Evolutionary conservation across 2,113 vertebrate genomes (phyloP).

Genomic region (Trematocara stigmaticum): DNA sequence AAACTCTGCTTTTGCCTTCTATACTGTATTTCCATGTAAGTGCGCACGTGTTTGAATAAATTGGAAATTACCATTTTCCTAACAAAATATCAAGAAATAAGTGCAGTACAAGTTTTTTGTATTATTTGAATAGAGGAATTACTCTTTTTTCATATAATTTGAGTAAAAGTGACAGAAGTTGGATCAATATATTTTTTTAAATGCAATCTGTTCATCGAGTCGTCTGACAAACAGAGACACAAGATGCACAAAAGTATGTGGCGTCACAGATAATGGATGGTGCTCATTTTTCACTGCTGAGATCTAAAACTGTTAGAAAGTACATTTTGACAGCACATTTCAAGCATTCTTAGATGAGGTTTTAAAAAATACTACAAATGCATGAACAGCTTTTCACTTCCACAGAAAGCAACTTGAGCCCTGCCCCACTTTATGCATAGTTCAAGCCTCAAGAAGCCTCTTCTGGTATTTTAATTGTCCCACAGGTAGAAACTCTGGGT

Average conservation of each 20-base stretch:
- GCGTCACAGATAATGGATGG: slow-evolving; percentile 8
- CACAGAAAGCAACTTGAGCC: neutral
- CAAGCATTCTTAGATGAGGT: neutral
- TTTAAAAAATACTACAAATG: neutral
- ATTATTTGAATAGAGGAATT: neutral
- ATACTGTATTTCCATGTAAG: neutral
- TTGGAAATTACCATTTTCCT: neutral
- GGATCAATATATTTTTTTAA: accelerated
- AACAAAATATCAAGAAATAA: neutral
- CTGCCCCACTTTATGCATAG: neutral
- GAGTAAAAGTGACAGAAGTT: neutral
- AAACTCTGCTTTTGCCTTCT: neutral
- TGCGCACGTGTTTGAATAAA: neutral
- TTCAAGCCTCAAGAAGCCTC: neutral
- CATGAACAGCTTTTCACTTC: neutral
- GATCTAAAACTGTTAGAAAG: neutral
- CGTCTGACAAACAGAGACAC: slow-evolving; percentile 3
- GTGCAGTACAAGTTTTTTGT: neutral
- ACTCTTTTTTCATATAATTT: neutral
- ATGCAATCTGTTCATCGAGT: neutral
- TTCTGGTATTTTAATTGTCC: neutral
- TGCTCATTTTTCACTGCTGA: neutral
- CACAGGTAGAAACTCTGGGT: neutral
- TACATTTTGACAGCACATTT: neutral
- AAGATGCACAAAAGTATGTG: neutral